phyloP scores from a whole-genome alignment of 1,140 invertebrate genomes.

The Arctopsyche grandis region DNA sequence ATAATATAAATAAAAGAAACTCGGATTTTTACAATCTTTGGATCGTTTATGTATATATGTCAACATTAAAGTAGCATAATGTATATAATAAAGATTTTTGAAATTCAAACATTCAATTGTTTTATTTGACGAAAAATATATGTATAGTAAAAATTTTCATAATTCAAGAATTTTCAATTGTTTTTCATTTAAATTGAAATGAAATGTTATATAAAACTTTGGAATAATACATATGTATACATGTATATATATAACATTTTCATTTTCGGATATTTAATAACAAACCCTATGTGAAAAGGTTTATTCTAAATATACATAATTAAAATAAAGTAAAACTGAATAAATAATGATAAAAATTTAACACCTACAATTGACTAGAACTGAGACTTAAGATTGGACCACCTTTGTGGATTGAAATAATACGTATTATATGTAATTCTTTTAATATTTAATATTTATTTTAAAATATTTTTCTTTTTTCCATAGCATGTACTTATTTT shows the following conservation, averaged over 20 bases:
- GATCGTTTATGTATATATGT: background rate
- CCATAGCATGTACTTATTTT: too few relatives aligned
- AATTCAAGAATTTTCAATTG: too few relatives aligned
- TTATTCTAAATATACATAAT: background rate
- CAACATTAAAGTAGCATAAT: too few relatives aligned
- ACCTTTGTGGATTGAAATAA: constrained; percentile 19
- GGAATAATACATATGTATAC: background rate
- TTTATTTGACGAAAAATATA: too few relatives aligned
- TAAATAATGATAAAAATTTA: background rate
- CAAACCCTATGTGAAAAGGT: background rate
- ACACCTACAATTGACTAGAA: constrained; percentile 30
- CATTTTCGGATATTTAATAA: background rate
- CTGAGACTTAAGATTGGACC: constrained; percentile 30
- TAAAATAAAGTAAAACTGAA: background rate
- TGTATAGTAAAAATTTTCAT: too few relatives aligned
- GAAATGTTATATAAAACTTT: background rate
- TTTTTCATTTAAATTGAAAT: too few relatives aligned
- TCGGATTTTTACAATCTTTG: background rate
- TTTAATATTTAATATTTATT: too few relatives aligned
- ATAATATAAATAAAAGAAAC: background rate
- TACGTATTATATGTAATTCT: background rate
- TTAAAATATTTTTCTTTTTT: too few relatives aligned
- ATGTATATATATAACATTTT: background rate
- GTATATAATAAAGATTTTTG: too few relatives aligned
- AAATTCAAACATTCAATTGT: too few relatives aligned